Base-by-base conservation (phyloP, 2,113 vertebrate species). In the Petrocephalus zakoni region DNA sequence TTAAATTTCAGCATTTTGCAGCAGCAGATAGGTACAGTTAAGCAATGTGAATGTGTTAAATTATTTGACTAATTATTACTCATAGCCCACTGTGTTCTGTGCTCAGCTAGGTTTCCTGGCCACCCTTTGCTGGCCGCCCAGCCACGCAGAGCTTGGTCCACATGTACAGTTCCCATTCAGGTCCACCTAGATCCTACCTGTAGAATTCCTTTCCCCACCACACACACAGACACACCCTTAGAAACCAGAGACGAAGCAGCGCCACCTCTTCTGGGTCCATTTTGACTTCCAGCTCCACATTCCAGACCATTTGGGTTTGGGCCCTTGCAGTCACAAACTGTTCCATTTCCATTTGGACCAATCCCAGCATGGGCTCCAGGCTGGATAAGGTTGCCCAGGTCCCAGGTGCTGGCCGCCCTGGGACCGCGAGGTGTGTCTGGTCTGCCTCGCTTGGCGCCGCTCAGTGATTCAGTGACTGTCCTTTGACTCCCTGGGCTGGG, bases 321-420 rank as follows among this genome's bases (percentile, higher is more conserved):
- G n/a, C 83, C 83, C 83, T 25, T 51, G 47, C 83, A 85, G n/a
- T 25, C 25, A 52, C 25, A 86, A 52, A 51, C 51, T 86, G 84
- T 86, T 86, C 52, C 29, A 86, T 52, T 86, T 86, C 52, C 84
- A 86, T 29, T 86, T 86, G 84, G 84, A 86, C 25, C 52, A 15
- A 52, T 55, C 52, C 84, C 84, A 86, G 84, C 51, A 19, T 55
- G 52, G 84, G 51, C 49, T 29, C 52, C 84, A 52, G 46, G 83
- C 47, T 85, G 47, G 49, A 85, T 85, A 83, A n/a, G 21, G 19
- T 83, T 83, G 22, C 81, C 83, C 15, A 1, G 52, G 85, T 25
- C 49, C 85, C 85, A 87, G 56, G 86, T 87, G 86, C 55, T 87
- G 86, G 9, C 25, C 11, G 19, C 9, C 29, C 21, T 34, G 34